Percentiles rank a stretch among this genome's conserved stretches.
phyloP scores from a whole-genome alignment of 2,113 vertebrate genomes.

The Anolis carolinensis region DNA sequence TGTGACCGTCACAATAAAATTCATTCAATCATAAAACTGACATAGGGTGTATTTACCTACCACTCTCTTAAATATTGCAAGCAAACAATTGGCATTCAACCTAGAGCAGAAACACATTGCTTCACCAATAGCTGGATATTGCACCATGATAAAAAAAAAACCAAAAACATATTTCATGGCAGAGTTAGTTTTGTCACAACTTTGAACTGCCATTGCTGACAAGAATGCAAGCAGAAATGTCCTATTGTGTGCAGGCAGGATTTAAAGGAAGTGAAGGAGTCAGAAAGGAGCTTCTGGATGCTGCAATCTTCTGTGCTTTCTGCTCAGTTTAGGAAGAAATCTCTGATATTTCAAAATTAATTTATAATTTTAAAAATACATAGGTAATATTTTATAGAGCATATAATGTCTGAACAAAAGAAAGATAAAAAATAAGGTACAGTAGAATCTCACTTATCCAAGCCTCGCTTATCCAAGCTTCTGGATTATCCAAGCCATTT shows the following conservation, averaged over 20 bases:
- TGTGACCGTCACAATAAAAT: no score
- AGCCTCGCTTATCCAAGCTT: no score
- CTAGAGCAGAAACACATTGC: background rate
- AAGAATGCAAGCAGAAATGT: background rate
- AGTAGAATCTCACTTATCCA: no score
- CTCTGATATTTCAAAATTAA: constrained; percentile 15
- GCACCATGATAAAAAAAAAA: background rate
- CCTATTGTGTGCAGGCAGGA: background rate
- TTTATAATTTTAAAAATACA: background rate
- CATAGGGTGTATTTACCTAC: no score
- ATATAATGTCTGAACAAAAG: background rate
- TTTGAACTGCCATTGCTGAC: background rate
- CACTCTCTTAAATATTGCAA: background rate
- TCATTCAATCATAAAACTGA: no score
- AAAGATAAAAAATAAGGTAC: constrained; percentile 34
- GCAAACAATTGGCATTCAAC: background rate
- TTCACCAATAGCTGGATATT: background rate
- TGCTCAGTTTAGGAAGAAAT: background rate
- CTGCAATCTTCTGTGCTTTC: accelerated
- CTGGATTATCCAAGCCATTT: no score
- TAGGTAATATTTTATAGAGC: background rate
- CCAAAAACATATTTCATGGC: background rate
- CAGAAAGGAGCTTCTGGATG: background rate
- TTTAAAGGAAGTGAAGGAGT: background rate
- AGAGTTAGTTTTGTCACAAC: background rate